Evolutionary conservation across 2,888 invertebrate species (phyloP).

Genomic region (Harpalus rufipes): DNA sequence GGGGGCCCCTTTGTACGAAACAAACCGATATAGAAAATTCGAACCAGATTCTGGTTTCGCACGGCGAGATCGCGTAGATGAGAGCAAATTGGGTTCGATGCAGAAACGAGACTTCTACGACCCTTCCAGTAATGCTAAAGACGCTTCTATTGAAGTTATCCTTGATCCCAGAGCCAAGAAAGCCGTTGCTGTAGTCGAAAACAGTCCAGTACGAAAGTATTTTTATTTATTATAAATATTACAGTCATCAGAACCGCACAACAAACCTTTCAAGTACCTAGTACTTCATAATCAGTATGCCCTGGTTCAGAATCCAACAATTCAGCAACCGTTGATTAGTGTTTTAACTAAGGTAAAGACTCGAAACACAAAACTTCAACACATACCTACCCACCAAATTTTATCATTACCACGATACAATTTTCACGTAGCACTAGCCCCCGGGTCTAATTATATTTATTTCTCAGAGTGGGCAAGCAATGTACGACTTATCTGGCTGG

Average conservation of each 20-base stretch:
- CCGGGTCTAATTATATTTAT: not conserved
- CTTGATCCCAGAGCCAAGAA: conserved; percentile 54
- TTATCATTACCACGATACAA: not conserved
- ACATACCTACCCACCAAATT: not conserved
- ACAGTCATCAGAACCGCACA: no score
- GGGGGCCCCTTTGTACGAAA: conserved; percentile 62
- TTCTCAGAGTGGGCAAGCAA: conserved; percentile 56
- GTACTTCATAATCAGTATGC: no score
- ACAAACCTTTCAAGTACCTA: no score
- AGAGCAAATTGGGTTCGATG: not conserved
- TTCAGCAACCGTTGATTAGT: no score
- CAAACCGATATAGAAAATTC: conserved; percentile 55
- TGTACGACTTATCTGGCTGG: conserved; percentile 51
- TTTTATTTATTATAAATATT: not conserved
- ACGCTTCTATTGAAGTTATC: conserved; percentile 54
- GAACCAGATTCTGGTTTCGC: conserved; percentile 23
- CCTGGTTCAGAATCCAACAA: no score
- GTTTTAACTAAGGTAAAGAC: no score
- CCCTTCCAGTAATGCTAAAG: conserved; percentile 16
- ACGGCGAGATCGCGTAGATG: conserved; percentile 15
- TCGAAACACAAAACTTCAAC: no score
- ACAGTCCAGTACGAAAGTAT: conserved; percentile 48
- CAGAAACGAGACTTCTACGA: conserved; percentile 52
- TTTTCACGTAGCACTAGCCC: no score
- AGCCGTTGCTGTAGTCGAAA: conserved; percentile 59